These are phyloP conservation scores for Liodrosophila aerea DNA, from an alignment of 2,888 invertebrate genomes.

Conservation along the genomic window DNA sequence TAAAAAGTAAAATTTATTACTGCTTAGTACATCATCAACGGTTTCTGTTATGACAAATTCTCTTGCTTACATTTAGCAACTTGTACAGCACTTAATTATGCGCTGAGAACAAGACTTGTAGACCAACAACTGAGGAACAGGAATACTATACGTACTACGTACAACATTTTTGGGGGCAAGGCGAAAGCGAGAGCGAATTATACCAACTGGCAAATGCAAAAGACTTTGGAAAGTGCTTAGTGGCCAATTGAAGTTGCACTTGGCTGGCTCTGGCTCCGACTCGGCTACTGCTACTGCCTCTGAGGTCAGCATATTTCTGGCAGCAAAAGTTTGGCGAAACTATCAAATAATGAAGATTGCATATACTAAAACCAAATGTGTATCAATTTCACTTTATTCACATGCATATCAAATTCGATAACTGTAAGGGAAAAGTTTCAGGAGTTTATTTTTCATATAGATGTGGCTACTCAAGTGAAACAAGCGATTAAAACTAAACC, in stretches of 20 bases:
- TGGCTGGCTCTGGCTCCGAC: slow-evolving; percentile 20
- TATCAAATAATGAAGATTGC: neutral
- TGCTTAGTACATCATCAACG: slow-evolving; percentile 63
- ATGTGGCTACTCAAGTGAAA: no score
- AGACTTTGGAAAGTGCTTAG: slow-evolving; percentile 73
- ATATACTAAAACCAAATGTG: neutral
- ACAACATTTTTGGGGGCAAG: slow-evolving; percentile 29
- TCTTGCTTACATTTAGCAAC: slow-evolving; percentile 57
- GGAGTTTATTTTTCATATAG: neutral
- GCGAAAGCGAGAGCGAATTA: slow-evolving; percentile 43
- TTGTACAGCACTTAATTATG: slow-evolving; percentile 76
- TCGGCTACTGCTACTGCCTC: neutral
- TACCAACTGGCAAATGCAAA: slow-evolving; percentile 70
- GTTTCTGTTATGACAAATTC: slow-evolving; percentile 68
- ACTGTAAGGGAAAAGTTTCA: neutral
- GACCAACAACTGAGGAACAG: slow-evolving; percentile 3
- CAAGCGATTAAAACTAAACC: no score
- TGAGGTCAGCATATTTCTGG: slow-evolving; percentile 40
- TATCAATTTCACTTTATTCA: no score
- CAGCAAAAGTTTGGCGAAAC: neutral
- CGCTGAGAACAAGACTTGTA: slow-evolving; percentile 58
- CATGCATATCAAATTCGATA: neutral
- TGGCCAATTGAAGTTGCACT: slow-evolving; percentile 71
- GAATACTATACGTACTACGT: slow-evolving; percentile 54
- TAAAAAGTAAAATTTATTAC: slow-evolving; percentile 75